These are phyloP conservation scores for Pongo abelii DNA, from an alignment of 2,113 vertebrate genomes.

Conservation along the genomic window DNA sequence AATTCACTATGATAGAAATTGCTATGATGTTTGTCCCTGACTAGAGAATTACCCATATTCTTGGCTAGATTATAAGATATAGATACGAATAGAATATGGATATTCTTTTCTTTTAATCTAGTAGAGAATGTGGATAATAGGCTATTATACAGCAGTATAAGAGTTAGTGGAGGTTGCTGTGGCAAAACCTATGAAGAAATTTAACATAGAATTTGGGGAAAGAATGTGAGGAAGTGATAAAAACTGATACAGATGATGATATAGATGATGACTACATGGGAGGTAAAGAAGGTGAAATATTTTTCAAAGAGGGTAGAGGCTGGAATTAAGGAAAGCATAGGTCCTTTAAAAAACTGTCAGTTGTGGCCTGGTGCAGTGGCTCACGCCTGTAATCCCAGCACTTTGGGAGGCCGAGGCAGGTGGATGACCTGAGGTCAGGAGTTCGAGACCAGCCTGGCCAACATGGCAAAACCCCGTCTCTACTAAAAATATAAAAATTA, in stretches of 20 bases:
- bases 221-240: not conserved
- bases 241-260: not conserved
- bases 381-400: no score
- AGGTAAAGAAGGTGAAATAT: not conserved
- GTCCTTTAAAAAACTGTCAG: not conserved
- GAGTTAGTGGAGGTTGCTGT: not conserved
- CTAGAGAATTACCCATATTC: no score
- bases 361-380: no score
- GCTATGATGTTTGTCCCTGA: not conserved
- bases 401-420: no score
- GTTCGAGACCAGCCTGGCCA: no score
- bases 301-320: not conserved
- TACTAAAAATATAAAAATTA: no score
- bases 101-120: not conserved
- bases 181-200: not conserved
- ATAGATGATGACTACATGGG: not conserved
- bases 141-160: not conserved
- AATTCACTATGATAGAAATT: not conserved
- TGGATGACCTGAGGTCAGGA: no score
- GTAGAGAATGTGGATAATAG: not conserved
- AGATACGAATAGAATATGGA: no score
- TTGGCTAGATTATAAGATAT: no score
- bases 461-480: no score
- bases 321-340: not conserved
- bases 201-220: not conserved